These are phyloP conservation scores for Spinus pinus DNA, from an alignment of 2,797 vertebrate species.

Conservation along the genomic window DNA sequence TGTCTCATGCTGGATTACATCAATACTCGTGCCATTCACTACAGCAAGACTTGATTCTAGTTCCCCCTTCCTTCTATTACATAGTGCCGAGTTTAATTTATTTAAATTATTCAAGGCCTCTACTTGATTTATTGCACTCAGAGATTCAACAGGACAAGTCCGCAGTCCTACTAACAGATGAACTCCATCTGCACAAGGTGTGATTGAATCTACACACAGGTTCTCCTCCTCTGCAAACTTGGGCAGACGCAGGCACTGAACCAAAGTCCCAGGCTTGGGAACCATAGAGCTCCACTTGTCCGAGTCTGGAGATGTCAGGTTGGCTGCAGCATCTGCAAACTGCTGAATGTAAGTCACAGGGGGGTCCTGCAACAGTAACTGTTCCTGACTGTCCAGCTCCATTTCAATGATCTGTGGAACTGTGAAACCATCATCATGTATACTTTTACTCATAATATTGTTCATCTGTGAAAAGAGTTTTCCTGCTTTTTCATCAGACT, in stretches of 20 bases:
- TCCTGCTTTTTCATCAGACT: conserved; percentile 95
- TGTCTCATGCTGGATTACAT: conserved; percentile 82
- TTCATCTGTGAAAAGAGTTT: conserved; percentile 98
- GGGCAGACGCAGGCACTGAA: conserved; percentile 93
- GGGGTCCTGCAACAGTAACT: conserved; percentile 95
- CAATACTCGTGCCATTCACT: conserved; percentile 80
- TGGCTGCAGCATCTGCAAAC: conserved; percentile 94
- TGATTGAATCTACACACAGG: conserved; percentile 94
- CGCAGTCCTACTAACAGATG: conserved; percentile 93
- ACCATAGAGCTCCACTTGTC: conserved; percentile 96
- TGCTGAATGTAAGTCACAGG: conserved; percentile 98
- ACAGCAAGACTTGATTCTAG: conserved; percentile 79
- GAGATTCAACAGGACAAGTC: conserved; percentile 87
- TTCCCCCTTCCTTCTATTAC: conserved; percentile 90
- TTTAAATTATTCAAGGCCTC: conserved; percentile 99
- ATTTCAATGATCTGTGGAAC: conserved; percentile 99
- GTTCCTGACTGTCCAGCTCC: conserved; percentile 97
- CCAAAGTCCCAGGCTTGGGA: conserved; percentile 92
- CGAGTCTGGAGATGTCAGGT: conserved; percentile 84
- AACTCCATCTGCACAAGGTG: conserved; percentile 95
- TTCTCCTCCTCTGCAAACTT: conserved; percentile 96
- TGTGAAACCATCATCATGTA: conserved; percentile 97
- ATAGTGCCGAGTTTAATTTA: conserved; percentile 96
- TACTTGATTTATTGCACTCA: conserved; percentile 97
- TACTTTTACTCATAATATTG: conserved; percentile 95